These are phyloP conservation scores for Spermophilus dauricus DNA, from an alignment of 2,113 vertebrate species.

Conservation along the genomic window DNA sequence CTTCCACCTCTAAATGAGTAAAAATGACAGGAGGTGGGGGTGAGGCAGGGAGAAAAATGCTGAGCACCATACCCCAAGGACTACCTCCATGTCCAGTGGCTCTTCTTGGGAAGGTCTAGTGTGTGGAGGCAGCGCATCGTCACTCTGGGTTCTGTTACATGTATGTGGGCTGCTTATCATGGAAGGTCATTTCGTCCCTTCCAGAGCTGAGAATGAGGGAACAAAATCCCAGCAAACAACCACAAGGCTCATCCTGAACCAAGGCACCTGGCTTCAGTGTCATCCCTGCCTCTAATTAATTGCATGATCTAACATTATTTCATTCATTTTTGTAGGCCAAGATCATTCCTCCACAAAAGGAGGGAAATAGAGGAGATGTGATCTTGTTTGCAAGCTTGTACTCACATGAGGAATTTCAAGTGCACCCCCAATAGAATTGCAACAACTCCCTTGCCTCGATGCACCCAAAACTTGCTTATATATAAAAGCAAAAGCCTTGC, in stretches of 20 bases:
- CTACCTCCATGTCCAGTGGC: not conserved
- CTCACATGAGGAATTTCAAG: not conserved
- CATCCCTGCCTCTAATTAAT: not conserved
- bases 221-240: not conserved
- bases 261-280: not conserved
- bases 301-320: not conserved
- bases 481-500: too few species aligned
- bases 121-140: not conserved
- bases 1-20: not conserved
- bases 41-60: not conserved
- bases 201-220: not conserved
- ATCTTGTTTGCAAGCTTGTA: not conserved
- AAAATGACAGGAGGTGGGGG: not conserved
- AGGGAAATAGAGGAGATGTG: not conserved
- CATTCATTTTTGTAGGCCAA: not conserved
- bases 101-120: not conserved
- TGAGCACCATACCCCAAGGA: not conserved
- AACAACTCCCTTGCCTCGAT: too few species aligned
- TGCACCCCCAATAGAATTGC: too few species aligned
- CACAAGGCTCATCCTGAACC: not conserved
- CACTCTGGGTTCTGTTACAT: not conserved
- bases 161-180: not conserved
- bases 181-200: not conserved
- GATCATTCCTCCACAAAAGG: not conserved
- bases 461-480: too few species aligned